phyloP scores from a whole-genome alignment of 2,888 invertebrate species.

The Idaea straminata region DNA sequence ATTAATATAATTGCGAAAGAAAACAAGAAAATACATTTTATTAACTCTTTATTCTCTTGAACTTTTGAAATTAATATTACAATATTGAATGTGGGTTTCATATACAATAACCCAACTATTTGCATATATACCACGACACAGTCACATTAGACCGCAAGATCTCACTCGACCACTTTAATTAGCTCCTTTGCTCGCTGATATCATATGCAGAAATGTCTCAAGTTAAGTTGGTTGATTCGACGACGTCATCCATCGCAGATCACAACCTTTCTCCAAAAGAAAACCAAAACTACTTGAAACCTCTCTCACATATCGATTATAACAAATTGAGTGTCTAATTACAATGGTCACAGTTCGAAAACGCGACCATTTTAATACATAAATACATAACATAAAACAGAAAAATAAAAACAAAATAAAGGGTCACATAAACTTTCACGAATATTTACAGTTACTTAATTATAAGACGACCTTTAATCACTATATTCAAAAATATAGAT shows the following conservation, averaged over 20 bases:
- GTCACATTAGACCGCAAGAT: conserved; percentile 64
- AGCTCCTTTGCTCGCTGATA: conserved; percentile 18
- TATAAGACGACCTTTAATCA: conserved; percentile 67
- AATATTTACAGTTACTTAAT: conserved; percentile 75
- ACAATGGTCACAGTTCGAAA: conserved; percentile 46
- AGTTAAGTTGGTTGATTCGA: conserved; percentile 27
- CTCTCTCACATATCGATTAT: conserved; percentile 24
- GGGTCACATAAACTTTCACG: conserved; percentile 77
- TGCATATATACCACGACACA: conserved; percentile 78
- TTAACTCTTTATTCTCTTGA: conserved; percentile 80
- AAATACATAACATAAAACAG: conserved; percentile 74
- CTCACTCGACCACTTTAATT: conserved; percentile 48
- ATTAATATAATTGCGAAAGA: conserved; percentile 11
- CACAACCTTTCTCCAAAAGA: conserved; percentile 29
- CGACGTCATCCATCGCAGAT: conserved; percentile 26
- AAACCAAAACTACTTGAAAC: conserved; percentile 24
- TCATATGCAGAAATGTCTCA: conserved; percentile 20
- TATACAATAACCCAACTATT: conserved; percentile 79
- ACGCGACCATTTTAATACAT: conserved; percentile 66
- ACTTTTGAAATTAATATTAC: conserved; percentile 80
- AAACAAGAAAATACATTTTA: conserved; percentile 59
- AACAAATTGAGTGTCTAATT: conserved; percentile 30
- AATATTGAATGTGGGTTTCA: conserved; percentile 79
- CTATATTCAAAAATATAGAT: conserved; percentile 77
- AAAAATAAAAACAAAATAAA: conserved; percentile 60